phyloP scores from a whole-genome alignment of 2,797 vertebrate genomes.

The Peromyscus aztecus region DNA sequence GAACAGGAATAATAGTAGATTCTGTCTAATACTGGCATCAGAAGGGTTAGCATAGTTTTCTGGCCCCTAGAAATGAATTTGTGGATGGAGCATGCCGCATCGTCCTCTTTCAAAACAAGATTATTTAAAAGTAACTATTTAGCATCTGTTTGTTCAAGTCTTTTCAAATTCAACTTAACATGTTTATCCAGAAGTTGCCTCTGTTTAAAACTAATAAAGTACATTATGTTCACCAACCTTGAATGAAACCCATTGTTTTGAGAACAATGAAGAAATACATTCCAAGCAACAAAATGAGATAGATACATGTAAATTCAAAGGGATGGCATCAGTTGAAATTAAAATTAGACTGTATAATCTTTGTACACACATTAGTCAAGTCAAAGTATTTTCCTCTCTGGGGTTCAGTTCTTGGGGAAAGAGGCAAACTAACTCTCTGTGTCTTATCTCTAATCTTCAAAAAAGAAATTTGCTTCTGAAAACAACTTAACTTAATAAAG shows the following conservation, averaged over 20 bases:
- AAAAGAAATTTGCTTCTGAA: not conserved
- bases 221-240: not conserved
- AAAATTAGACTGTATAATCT: not conserved
- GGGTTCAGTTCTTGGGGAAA: not conserved
- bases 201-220: not conserved
- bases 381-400: not conserved
- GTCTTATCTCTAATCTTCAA: not conserved
- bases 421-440: not conserved
- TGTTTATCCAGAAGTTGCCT: not conserved
- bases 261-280: conserved; percentile 1
- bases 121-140: not conserved
- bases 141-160: not conserved
- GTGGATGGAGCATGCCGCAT: not conserved
- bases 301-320: not conserved
- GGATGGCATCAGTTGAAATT: not conserved
- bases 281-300: not conserved
- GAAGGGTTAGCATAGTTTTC: not conserved
- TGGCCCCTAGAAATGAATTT: not conserved
- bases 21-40: not conserved
- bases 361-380: not conserved
- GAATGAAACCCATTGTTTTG: not conserved
- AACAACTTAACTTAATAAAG: not conserved
- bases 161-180: not conserved
- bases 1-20: not conserved
- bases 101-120: not conserved